Evolutionary conservation across 2,113 vertebrate genomes (phyloP).

Genomic region (Channa maculata): DNA sequence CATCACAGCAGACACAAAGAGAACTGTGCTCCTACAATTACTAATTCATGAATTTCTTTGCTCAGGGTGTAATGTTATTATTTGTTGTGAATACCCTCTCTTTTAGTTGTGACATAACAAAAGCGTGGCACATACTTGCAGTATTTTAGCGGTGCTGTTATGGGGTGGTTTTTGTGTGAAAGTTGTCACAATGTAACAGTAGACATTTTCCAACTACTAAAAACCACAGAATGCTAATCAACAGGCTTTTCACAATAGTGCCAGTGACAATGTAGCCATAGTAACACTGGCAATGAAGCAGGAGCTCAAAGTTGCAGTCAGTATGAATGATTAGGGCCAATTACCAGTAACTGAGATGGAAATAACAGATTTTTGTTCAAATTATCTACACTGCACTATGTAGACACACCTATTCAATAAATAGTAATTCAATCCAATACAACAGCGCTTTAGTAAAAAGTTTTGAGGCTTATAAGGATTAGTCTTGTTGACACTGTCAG

Average conservation of each 20-base stretch:
- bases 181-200: conserved; percentile 20
- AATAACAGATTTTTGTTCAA: conserved; percentile 19
- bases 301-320: conserved; percentile 32
- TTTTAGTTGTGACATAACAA: conserved; percentile 50
- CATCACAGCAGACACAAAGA: conserved; percentile 52
- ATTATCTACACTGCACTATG: neutral
- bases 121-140: neutral
- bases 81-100: conserved; percentile 49
- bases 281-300: conserved; percentile 44
- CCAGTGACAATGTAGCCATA: conserved; percentile 51
- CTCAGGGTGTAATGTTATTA: conserved; percentile 50
- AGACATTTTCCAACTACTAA: conserved; percentile 17
- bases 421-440: no score
- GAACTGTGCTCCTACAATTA: conserved; percentile 40
- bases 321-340: conserved; percentile 29
- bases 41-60: conserved; percentile 53
- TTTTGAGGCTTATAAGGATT: no score
- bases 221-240: conserved; percentile 48
- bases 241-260: conserved; percentile 22
- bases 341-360: conserved; percentile 25
- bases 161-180: conserved; percentile 9
- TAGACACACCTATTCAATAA: neutral
- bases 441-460: no score
- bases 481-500: no score
- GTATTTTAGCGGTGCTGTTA: conserved; percentile 27